Evolutionary conservation across 2,113 vertebrate genomes (phyloP).

Genomic region (Microcebus tavaratra): DNA sequence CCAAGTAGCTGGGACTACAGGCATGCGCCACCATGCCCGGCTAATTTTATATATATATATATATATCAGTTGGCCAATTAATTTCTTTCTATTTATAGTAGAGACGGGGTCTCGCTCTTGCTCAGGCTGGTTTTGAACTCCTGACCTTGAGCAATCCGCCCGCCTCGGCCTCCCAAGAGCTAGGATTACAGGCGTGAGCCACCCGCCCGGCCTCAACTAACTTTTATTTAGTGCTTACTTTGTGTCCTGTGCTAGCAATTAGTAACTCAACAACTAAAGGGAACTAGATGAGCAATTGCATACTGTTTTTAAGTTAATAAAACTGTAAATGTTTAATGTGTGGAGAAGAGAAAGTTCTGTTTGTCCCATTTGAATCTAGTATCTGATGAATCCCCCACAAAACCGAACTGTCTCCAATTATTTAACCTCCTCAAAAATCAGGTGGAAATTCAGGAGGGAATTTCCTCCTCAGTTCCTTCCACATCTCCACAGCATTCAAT

Average conservation of each 20-base stretch:
- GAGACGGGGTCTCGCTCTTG: too few relatives aligned
- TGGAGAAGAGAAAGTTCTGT: background rate
- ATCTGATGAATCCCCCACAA: background rate
- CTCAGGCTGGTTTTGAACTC: too few relatives aligned
- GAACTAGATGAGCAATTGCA: background rate
- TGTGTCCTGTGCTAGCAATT: background rate
- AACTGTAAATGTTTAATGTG: background rate
- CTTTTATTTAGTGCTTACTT: background rate
- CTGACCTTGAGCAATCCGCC: too few relatives aligned
- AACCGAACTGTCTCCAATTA: constrained; percentile 64
- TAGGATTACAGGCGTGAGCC: too few relatives aligned
- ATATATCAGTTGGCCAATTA: too few relatives aligned
- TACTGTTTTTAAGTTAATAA: background rate
- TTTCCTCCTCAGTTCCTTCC: constrained; percentile 69
- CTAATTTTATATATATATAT: too few relatives aligned
- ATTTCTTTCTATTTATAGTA: too few relatives aligned
- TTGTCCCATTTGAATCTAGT: constrained; percentile 1
- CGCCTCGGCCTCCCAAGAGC: too few relatives aligned
- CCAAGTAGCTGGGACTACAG: too few relatives aligned
- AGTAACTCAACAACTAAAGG: constrained; percentile 54
- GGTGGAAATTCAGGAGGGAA: constrained; percentile 75
- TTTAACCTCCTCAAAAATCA: constrained; percentile 64
- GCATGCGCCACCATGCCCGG: too few relatives aligned
- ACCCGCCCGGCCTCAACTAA: too few relatives aligned
- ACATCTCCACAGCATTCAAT: constrained; percentile 49